Evolutionary conservation across 2,888 invertebrate genomes (phyloP), one percentile per base, ranked within the genome.

Genomic region (Agapostemon virescens): DNA sequence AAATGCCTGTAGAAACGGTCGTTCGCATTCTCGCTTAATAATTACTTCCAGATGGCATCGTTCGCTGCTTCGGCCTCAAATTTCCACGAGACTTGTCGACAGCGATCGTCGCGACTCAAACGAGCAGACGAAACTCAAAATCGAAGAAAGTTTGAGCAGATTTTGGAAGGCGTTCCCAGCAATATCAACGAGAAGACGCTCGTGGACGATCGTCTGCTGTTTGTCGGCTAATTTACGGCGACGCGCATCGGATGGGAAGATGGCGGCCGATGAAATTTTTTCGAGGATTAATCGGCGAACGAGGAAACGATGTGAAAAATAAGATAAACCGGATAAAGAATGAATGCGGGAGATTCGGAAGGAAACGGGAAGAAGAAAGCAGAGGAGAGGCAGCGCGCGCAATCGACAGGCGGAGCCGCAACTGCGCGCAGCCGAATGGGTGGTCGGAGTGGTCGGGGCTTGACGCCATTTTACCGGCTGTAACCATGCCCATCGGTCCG

Each of bases 401-500:
- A 87, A 45, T 63, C 15, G 1, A 26, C 0, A 23, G 86, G 86
- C 77, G 84, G 78, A 58, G 82, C 58, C 55, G 82, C 81, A 76
- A 69, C 79, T 86, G 86, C 86, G 86, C 86, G 58, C 30, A 61
- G 20, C 0, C 20, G 64, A 42, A 70, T 67, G 74, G 84, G 87
- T 73, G 84, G 77, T 26, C 0, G 6, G n/a, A 20, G 38, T 80
- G 72, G 79, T 17, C 77, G 77, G 81, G 45, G 76, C 52, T 4
- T 67, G 52, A 5, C 86, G 87, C 86, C 86, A 87, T 87, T 86
- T 87, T 87, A 61, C 68, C 75, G 6, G 42, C 20, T 26, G 9
- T 30, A n/a, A 33, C 69, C 73, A 26, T 52, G 79, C 84, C 87
- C 77, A 71, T 36, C 15, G 9, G 71, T 1, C 74, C 83, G 78